These are phyloP conservation scores for Athene cunicularia DNA, from an alignment of 2,113 vertebrate species.

Conservation along the genomic window DNA sequence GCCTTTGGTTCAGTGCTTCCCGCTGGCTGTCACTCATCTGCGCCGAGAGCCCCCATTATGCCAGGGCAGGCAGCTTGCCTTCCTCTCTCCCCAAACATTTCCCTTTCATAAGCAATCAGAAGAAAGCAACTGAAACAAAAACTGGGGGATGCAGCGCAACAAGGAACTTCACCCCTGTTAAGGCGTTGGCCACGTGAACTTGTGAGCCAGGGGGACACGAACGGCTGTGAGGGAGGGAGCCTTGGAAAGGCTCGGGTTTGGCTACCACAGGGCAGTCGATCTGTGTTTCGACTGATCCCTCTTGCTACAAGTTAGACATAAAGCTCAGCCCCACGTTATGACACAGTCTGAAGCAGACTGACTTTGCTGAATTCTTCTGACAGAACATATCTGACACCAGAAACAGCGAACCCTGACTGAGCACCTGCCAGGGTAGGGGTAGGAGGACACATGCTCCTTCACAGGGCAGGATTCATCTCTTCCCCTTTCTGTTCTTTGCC, in stretches of 20 bases:
- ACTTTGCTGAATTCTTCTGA: neutral
- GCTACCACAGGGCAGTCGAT: fast-evolving
- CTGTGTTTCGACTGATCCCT: fast-evolving
- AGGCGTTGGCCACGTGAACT: fast-evolving
- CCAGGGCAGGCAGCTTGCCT: fast-evolving
- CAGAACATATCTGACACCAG: neutral
- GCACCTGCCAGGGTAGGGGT: neutral
- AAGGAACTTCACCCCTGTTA: fast-evolving
- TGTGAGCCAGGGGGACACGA: fast-evolving
- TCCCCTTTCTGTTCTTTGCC: neutral
- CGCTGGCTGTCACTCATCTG: neutral
- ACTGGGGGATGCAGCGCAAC: fast-evolving
- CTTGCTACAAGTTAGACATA: neutral
- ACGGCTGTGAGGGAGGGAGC: fast-evolving
- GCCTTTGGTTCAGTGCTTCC: neutral
- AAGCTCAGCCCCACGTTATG: neutral
- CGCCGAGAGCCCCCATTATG: neutral
- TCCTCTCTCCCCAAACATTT: neutral
- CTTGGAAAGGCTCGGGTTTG: neutral
- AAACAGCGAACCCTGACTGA: neutral
- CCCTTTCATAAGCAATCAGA: neutral
- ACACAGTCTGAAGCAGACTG: neutral
- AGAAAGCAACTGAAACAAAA: neutral
- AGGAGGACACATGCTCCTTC: fast-evolving
- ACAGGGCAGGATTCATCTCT: no score